Evolutionary conservation across 1,140 invertebrate genomes (phyloP), one percentile per base, ranked within the genome.

Genomic region (Danaus plexippus): DNA sequence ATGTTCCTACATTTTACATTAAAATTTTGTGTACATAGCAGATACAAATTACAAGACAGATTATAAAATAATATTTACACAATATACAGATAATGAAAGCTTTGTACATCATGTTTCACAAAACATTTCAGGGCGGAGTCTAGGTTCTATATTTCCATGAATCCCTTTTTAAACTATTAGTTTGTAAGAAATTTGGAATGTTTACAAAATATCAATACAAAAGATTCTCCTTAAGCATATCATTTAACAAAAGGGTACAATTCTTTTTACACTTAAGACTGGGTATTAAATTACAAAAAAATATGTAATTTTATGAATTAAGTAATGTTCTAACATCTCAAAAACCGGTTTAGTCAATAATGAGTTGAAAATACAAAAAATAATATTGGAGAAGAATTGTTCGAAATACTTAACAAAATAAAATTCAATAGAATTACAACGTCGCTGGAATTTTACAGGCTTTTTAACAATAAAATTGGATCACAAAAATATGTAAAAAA

Each of bases 151-250:
- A 8, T 32, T 60, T 51, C 9, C 10, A 43, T 51, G 22, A 46
- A 53, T 54, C 43, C 52, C 45, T 59, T 58, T 32, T 58, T 32
- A 49, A 54, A 50, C 43, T 57, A 64, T 60, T 52, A 44, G 47
- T 61, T 52, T 59, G 66, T 71, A 63, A 68, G 57, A 70, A 69
- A 75, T 69, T 77, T 77, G 75, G 75, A 77, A 77, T 77, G 75
- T 77, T 68, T 65, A 58, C 56, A 65, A 55, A 32, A 61, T 54
- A 65, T 65, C 53, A 56, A 62, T 62, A 59, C 43, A 65, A 64
- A 64, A 59, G 48, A 41, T 52, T 59, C 15, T 59, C 45, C 49
- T 52, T 52, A 45, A 52, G 13, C 51, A 45, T 44, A 59, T 52
- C 47, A 54, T 32, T 32, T 32, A 32, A 32, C 22, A 32, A 32